Percentiles rank a stretch among this genome's conserved stretches.
These are phyloP conservation scores for Latrodectus geometricus DNA, from an alignment of 1,140 invertebrate genomes.

Conservation along the genomic window DNA sequence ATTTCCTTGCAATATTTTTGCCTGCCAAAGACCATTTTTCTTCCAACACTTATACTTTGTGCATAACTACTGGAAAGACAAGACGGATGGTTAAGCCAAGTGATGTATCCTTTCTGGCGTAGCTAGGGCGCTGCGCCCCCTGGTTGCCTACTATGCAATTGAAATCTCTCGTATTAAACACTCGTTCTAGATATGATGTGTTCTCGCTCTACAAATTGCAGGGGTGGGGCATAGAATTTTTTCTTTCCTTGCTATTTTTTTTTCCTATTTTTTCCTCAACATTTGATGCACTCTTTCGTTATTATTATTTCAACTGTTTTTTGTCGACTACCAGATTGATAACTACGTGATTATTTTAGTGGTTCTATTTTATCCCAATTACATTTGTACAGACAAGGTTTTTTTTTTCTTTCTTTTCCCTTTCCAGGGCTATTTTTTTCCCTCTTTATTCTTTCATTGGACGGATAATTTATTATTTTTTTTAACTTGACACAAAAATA, in stretches of 20 bases:
- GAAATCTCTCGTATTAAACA: conserved; percentile 53
- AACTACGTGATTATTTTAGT: conserved; percentile 61
- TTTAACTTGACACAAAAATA: not conserved
- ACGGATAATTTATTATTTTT: conserved; percentile 4
- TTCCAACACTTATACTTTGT: conserved; percentile 51
- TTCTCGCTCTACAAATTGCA: conserved; percentile 50
- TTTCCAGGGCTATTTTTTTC: conserved; percentile 9
- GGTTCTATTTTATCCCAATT: conserved; percentile 59
- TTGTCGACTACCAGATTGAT: conserved; percentile 58
- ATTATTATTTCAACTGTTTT: conserved; percentile 61
- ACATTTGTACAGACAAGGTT: conserved; percentile 52
- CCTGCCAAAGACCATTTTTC: conserved; percentile 43
- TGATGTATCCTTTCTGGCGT: conserved; percentile 51
- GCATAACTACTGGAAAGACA: conserved; percentile 44
- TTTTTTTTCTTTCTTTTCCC: conserved; percentile 24
- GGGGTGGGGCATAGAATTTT: conserved; percentile 50
- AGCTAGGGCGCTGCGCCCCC: conserved; percentile 26
- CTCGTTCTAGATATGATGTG: conserved; percentile 18
- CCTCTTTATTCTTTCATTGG: not conserved
- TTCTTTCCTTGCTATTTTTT: conserved; percentile 4
- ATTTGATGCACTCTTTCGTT: conserved; percentile 13
- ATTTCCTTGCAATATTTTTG: not conserved
- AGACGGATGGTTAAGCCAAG: conserved; percentile 55
- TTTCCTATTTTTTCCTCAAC: conserved; percentile 33
- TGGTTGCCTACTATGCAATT: conserved; percentile 51